Evolutionary conservation across 53 echinoderm and acorn worm genomes (phyloP), one percentile per base, ranked within the genome.

Genomic region (Echinarachnius parma): DNA sequence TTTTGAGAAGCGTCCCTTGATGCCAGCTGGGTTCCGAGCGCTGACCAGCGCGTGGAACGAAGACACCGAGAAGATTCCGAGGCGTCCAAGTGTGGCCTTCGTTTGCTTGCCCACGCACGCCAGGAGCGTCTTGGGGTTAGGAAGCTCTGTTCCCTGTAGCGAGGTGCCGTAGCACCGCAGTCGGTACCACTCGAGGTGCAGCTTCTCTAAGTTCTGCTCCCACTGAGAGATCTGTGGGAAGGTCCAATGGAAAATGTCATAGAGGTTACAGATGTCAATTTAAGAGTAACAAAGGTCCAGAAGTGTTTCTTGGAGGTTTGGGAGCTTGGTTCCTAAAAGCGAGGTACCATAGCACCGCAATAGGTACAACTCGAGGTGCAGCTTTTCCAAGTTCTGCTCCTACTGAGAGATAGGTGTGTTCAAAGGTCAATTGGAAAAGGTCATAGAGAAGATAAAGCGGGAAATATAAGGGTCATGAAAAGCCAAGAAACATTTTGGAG

Each of bases 21-120:
- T 59, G 16, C 87, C 85, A 47, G 86, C 86, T 9, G 96, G 96
- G 62, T 85, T 87, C 14, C 96, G 66, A 53, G 96, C 91, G 31
- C 90, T 86, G 80, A 95, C 96, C 59, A 95, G 61, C 20, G 91
- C 87, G 33, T 95, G 96, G 82, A 95, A 84, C 42, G 96, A 95
- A 9, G 96, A 95, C 48, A 95, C 96, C 9, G 85, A 91, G 85
- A 95, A 95, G 79, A 87, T 82, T 23, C 91, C 96, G 1, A 95
- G 88, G 34, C 85, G 77, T 21, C 87, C 84, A 16, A 95, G 80
- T 49, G 84, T 75, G 30, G 83, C 80, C 76, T 95, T 95, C 27
- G 96, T 87, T 37, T 87, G 78, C 34, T 85, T 90, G 48, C 90
- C 87, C 46, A 91, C 96, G 44, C 77, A 84, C 45, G 96, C 90